Evolutionary conservation across 1,140 invertebrate species (phyloP), one percentile per base, ranked within the genome.

Genomic region (Nasonia longicornis): DNA sequence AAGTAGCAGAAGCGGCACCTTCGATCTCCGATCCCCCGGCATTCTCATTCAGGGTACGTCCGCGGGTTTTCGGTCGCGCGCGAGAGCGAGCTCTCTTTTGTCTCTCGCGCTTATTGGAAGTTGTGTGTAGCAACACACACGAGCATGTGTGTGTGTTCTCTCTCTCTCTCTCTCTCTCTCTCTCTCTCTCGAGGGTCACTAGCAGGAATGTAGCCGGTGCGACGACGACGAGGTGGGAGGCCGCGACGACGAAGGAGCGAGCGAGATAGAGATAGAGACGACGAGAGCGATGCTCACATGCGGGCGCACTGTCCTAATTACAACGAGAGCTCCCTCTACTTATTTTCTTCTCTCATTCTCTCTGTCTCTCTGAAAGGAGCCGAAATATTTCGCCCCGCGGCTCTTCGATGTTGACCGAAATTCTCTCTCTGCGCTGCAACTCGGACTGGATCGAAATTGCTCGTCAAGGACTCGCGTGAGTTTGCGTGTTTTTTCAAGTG

Each of bases 271-370:
- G 79, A 84, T 64, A 45, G 85, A 84, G 85, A 78, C 79, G 82
- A 87, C 85, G 87, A 84, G 85, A 7, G 2, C 20, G 52, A 58
- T 58, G 52, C 52, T 58, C 52, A 58, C 84, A 91, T 91, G 88
- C 90, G 90, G 90, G 90, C 88, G 85, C 87, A 91, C 89, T 91
- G 89, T 91, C 89, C 90, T 90, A 90, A 90, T 90, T 90, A 90
- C 87, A 90, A 90, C 89, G 86, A 89, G 88, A 85, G 64, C 58
- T 14, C 79, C 38, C 71, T 16, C 72, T 70, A 45, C 35, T 67
- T 26, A 26, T 83, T 87, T 87, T 85, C 85, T 88, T 86, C 88
- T 88, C 88, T 86, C 86, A 26, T 26, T 87, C 20, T 67, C 22
- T 67, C 20, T 67, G 3, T 67, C n/a, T 0, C 84, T 82, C 86